These are phyloP conservation scores for Mactra quadrangularis DNA, from an alignment of 1,140 invertebrate genomes.

Conservation along the genomic window DNA sequence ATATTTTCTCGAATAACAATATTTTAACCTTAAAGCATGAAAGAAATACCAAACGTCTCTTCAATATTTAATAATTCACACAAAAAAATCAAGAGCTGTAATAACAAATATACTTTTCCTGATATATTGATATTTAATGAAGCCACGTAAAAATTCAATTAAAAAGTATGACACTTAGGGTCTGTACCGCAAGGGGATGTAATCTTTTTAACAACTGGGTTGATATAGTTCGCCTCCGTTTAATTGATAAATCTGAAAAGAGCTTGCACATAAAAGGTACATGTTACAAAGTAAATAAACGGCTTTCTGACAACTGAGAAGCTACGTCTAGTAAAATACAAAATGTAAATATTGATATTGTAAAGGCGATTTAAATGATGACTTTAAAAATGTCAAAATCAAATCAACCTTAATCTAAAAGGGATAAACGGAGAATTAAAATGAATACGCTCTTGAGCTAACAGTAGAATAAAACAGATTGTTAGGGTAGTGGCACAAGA, in stretches of 20 bases:
- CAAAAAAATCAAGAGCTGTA: no score
- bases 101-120: no score
- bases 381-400: slow-evolving; percentile 59
- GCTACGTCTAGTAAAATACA: slow-evolving; percentile 22
- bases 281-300: slow-evolving; percentile 39
- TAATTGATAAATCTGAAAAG: neutral
- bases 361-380: slow-evolving; percentile 20
- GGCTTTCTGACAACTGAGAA: slow-evolving; percentile 12
- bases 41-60: no score
- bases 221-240: neutral
- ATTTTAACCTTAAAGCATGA: no score
- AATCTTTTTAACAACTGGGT: slow-evolving; percentile 9
- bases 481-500: neutral
- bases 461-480: neutral
- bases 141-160: slow-evolving; percentile 30
- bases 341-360: slow-evolving; percentile 44
- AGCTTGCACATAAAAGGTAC: slow-evolving; percentile 18
- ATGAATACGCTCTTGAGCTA: slow-evolving; percentile 21
- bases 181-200: slow-evolving; percentile 20
- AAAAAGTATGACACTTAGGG: slow-evolving; percentile 5
- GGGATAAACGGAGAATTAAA: slow-evolving; percentile 15
- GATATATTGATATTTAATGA: slow-evolving; percentile 16
- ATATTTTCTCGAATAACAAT: no score
- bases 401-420: slow-evolving; percentile 25
- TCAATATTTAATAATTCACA: no score